These are phyloP conservation scores for Drosophila nebulosa DNA, from an alignment of 1,140 invertebrate species.

Conservation along the genomic window DNA sequence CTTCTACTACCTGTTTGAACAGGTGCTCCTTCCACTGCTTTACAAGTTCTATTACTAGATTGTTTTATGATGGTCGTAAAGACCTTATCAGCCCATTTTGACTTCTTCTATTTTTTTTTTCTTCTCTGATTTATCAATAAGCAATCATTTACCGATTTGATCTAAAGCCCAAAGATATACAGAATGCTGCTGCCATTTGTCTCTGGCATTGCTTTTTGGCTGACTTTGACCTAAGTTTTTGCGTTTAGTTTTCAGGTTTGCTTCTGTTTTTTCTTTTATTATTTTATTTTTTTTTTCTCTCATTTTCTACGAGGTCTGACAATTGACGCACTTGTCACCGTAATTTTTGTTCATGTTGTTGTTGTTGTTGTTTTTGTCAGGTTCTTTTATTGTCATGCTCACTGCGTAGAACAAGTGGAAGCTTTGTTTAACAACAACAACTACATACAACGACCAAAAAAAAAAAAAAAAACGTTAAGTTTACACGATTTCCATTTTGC, in stretches of 20 bases:
- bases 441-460: slow-evolving; percentile 12
- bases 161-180: no score
- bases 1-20: slow-evolving; percentile 51
- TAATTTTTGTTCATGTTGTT: slow-evolving; percentile 1
- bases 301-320: slow-evolving; percentile 30
- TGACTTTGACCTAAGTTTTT: slow-evolving; percentile 10
- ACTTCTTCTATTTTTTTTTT: neutral
- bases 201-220: neutral
- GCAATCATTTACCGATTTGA: neutral
- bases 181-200: neutral
- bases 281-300: neutral
- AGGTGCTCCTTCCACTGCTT: slow-evolving; percentile 23
- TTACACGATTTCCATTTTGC: slow-evolving; percentile 67
- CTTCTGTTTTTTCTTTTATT: slow-evolving; percentile 45
- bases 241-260: slow-evolving; percentile 15
- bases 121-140: neutral
- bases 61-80: slow-evolving; percentile 8
- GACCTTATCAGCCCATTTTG: neutral
- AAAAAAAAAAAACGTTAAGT: slow-evolving; percentile 57
- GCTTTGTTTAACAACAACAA: slow-evolving; percentile 76
- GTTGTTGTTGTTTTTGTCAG: slow-evolving; percentile 41
- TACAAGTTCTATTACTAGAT: slow-evolving; percentile 34
- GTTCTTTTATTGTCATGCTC: slow-evolving; percentile 72
- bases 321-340: slow-evolving; percentile 71
- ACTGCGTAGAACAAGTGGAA: slow-evolving; percentile 79